Evolutionary conservation across 2,888 invertebrate genomes (phyloP), one percentile per base, ranked within the genome.

Genomic region (Pycnomerus fuliginosus): DNA sequence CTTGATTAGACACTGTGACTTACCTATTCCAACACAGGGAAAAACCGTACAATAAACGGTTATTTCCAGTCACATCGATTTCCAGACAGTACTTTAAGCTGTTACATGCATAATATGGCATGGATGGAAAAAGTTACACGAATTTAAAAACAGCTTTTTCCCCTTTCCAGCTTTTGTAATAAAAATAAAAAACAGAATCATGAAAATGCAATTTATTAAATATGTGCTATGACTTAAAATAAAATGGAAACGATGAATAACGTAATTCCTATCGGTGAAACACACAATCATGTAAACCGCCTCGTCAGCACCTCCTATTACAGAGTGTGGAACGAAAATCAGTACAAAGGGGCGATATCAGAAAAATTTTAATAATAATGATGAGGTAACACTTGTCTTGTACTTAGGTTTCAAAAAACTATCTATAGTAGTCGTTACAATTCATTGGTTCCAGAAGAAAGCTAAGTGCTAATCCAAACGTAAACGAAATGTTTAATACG

Each of bases 361-460:
- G 39, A 46, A 50, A 43, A 50, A 42, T 34, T 42, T 44, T 44
- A 42, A 45, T 37, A 52, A 38, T 53, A 55, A 54, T 44, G 50
- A 53, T 56, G 56, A 56, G 56, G 56, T 56, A 56, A 56, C 56
- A 56, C 47, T 55, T 55, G 55, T 56, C 56, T 56, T 56, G 56
- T 56, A 56, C 56, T 56, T 53, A 50, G 48, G 55, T 53, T 56
- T 55, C 50, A 48, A 55, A 40, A 54, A 53, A 53, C 50, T 53
- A 55, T 47, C 50, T 52, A 42, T 16, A n/a, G n/a, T 46, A 36
- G 32, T 41, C 44, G 36, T 43, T 43, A 43, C 39, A 37, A 47
- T 47, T 47, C 47, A 47, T 47, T 47, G 50, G 50, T 50, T 50
- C 50, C 44, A 41, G 48, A 52, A 47, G 43, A 44, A 44, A 50